A percentile compares a stretch with the other conserved stretches of the same genome.
Conservation (phyloP, 2,113 vertebrate species). For the Dendropsophus ebraccatus region DNA sequence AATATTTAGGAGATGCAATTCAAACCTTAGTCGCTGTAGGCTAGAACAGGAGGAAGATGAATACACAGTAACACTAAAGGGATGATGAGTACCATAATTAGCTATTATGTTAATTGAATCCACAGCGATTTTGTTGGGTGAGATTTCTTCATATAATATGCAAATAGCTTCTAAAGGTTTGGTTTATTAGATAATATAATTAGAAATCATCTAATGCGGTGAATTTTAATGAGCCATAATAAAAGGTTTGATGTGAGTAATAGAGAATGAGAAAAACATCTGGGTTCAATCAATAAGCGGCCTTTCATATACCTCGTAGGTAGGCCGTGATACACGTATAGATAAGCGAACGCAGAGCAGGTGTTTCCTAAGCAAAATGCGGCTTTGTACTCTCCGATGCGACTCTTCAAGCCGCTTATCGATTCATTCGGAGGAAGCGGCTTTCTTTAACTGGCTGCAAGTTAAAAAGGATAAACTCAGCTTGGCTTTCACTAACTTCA, state of each 20-base stretch:
- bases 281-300: slow-evolving; percentile 65
- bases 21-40: slow-evolving; percentile 75
- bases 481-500: slow-evolving; percentile 42
- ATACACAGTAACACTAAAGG: slow-evolving; percentile 76
- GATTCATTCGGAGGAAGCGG: slow-evolving; percentile 11
- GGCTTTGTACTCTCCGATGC: neutral
- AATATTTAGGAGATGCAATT: slow-evolving; percentile 77
- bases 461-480: slow-evolving; percentile 47
- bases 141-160: slow-evolving; percentile 84
- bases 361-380: slow-evolving; percentile 1
- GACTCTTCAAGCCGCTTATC: slow-evolving; percentile 20
- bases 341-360: slow-evolving; percentile 12
- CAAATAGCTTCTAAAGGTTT: slow-evolving; percentile 77
- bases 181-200: slow-evolving; percentile 81
- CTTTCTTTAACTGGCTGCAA: slow-evolving; percentile 20
- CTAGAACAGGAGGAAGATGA: slow-evolving; percentile 77
- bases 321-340: neutral
- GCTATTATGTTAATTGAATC: slow-evolving; percentile 84
- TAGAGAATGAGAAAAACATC: slow-evolving; percentile 62
- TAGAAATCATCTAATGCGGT: slow-evolving; percentile 74
- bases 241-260: slow-evolving; percentile 68
- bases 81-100: slow-evolving; percentile 84
- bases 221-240: slow-evolving; percentile 72
- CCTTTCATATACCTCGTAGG: slow-evolving; percentile 18
- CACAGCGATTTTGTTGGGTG: slow-evolving; percentile 78